Evolutionary conservation across 2,888 invertebrate species (phyloP).

Genomic region (Drosophila fulvimacula): DNA sequence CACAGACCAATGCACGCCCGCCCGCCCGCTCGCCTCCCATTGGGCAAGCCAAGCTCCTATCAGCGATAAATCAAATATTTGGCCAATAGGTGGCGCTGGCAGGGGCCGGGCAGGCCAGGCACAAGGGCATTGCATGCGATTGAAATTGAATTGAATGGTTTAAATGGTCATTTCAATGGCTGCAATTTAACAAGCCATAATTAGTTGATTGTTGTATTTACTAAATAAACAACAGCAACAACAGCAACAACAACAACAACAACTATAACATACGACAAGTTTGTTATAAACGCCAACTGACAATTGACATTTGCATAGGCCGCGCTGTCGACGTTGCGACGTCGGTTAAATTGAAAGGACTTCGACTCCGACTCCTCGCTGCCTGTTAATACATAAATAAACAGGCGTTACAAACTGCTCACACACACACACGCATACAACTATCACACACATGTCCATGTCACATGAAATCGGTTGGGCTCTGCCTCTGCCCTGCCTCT

Average conservation of each 20-base stretch:
- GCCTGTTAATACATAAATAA: constrained; percentile 69
- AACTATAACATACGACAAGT: constrained; percentile 49
- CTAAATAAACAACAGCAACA: constrained; percentile 70
- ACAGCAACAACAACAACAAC: constrained; percentile 38
- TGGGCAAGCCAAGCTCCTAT: constrained; percentile 19
- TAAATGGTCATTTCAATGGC: constrained; percentile 82
- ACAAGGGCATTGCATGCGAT: constrained; percentile 57
- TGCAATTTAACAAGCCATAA: constrained; percentile 81
- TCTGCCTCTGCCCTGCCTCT: constrained; percentile 12
- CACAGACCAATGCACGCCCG: neutral
- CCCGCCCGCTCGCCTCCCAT: neutral
- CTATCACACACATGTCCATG: constrained; percentile 71
- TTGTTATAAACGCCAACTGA: constrained; percentile 68
- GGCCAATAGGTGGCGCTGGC: neutral
- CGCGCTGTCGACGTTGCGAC: constrained; percentile 47
- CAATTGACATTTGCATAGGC: constrained; percentile 80
- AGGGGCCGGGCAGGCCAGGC: constrained; percentile 10
- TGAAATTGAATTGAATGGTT: constrained; percentile 82
- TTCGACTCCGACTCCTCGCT: constrained; percentile 43
- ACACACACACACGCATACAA: constrained; percentile 37
- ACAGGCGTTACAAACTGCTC: constrained; percentile 74
- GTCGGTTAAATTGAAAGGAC: constrained; percentile 76
- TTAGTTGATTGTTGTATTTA: constrained; percentile 78
- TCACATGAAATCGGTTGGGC: constrained; percentile 36
- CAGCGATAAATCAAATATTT: constrained; percentile 53